phyloP scores from a whole-genome alignment of 2,888 invertebrate species.

The Andricus curvator region DNA sequence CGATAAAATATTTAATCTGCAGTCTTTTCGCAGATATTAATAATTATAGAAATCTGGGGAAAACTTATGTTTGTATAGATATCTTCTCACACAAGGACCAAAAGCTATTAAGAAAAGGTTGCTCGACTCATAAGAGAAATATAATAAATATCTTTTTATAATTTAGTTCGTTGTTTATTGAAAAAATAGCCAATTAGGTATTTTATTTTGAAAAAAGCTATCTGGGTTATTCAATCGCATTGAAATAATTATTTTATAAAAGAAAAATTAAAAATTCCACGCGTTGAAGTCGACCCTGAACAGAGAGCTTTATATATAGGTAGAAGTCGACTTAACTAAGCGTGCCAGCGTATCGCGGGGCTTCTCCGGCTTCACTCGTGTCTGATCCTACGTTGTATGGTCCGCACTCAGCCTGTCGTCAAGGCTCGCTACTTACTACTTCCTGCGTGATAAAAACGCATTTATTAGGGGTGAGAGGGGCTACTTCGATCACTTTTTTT shows the following conservation, averaged over 20 bases:
- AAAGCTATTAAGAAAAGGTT: too few species aligned
- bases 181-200: too few species aligned
- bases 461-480: constrained; percentile 50
- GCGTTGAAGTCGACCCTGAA: background rate
- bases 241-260: background rate
- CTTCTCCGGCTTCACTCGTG: constrained; percentile 74
- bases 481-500: too few species aligned
- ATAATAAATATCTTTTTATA: too few species aligned
- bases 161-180: too few species aligned
- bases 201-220: too few species aligned
- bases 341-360: constrained; percentile 67
- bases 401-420: constrained; percentile 46
- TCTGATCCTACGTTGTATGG: constrained; percentile 67
- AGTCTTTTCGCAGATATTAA: too few species aligned
- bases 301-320: constrained; percentile 68
- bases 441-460: constrained; percentile 49
- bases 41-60: too few species aligned
- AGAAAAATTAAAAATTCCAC: background rate
- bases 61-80: too few species aligned
- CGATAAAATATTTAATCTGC: too few species aligned
- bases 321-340: constrained; percentile 75
- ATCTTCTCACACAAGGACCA: too few species aligned
- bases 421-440: constrained; percentile 58
- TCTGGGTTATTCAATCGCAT: background rate
- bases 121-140: too few species aligned